phyloP scores from a whole-genome alignment of 2,797 vertebrate species.

The Octomys mimax region DNA sequence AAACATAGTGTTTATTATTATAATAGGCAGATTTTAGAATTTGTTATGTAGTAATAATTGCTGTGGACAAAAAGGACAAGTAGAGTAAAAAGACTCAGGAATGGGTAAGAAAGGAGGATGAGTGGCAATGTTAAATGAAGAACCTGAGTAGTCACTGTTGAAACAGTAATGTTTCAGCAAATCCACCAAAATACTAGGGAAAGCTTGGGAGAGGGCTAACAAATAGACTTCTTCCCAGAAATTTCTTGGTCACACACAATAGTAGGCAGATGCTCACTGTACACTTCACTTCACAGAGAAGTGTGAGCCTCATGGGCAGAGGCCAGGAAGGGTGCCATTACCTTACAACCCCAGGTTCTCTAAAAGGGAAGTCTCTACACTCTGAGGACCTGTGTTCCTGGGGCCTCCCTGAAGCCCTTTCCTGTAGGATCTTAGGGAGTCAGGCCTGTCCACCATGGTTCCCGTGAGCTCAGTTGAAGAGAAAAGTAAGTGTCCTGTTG shows the following conservation, averaged over 20 bases:
- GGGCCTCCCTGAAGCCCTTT: background rate
- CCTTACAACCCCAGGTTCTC: background rate
- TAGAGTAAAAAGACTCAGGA: background rate
- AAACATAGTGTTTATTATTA: background rate
- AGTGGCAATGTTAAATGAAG: background rate
- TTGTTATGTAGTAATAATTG: constrained; percentile 25
- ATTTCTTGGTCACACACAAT: background rate
- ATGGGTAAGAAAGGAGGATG: background rate
- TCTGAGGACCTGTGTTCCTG: background rate
- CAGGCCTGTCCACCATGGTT: background rate
- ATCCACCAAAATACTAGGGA: background rate
- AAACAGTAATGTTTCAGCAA: background rate
- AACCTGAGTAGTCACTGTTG: constrained; percentile 7
- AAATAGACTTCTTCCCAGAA: constrained; percentile 20
- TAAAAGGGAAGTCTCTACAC: background rate
- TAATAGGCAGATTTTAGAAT: background rate
- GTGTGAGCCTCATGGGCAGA: background rate
- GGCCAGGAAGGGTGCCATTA: background rate
- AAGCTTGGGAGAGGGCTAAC: background rate
- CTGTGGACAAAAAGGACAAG: background rate
- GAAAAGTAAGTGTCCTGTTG: background rate
- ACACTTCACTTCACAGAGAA: background rate
- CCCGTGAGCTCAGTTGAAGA: background rate
- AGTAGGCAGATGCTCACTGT: background rate
- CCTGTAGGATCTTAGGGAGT: background rate